These are phyloP conservation scores for Busseola fusca DNA, from an alignment of 2,888 invertebrate species.

Conservation along the genomic window DNA sequence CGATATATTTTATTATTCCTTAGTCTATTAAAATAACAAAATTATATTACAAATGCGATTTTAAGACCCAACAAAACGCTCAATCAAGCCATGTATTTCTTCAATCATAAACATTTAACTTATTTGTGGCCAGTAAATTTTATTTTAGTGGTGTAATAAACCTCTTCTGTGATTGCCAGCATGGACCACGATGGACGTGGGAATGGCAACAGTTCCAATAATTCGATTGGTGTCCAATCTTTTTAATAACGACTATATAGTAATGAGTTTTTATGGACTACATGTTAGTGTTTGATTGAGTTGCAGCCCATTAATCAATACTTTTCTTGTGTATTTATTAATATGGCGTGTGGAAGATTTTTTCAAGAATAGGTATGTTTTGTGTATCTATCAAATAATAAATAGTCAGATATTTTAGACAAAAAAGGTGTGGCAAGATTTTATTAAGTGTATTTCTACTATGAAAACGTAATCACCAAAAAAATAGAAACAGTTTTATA, in stretches of 20 bases:
- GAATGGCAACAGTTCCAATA: slow-evolving; percentile 41
- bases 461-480: neutral
- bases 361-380: neutral
- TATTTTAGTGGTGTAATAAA: slow-evolving; percentile 57
- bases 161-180: slow-evolving; percentile 47
- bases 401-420: neutral
- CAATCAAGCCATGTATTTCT: slow-evolving; percentile 55
- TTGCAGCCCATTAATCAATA: neutral
- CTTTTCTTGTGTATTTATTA: neutral
- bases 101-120: slow-evolving; percentile 59
- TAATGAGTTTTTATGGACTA: slow-evolving; percentile 26
- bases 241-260: slow-evolving; percentile 39
- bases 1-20: slow-evolving; percentile 34
- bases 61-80: slow-evolving; percentile 58
- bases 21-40: slow-evolving; percentile 29
- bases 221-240: slow-evolving; percentile 37
- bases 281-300: slow-evolving; percentile 14
- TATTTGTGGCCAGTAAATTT: slow-evolving; percentile 61
- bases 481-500: neutral
- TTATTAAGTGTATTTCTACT: neutral
- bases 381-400: neutral
- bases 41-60: slow-evolving; percentile 50
- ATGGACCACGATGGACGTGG: slow-evolving; percentile 39
- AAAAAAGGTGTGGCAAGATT: neutral
- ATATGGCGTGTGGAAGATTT: neutral